Evolutionary conservation across 2,888 invertebrate species (phyloP).

Genomic region (Gortyna flavago): DNA sequence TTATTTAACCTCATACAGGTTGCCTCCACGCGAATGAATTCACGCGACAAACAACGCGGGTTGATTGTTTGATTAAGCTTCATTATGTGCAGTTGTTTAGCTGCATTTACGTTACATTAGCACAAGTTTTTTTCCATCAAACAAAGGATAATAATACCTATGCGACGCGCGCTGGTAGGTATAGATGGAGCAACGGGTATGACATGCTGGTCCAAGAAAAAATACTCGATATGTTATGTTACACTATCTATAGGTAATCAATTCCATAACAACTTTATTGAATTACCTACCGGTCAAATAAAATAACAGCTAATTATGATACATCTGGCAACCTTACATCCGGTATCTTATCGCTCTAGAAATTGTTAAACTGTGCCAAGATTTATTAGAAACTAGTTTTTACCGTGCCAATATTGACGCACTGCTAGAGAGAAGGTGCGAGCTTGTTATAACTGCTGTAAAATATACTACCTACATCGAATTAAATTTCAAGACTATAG

Average conservation of each 20-base stretch:
- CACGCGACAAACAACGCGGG: slow-evolving; percentile 27
- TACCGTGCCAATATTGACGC: slow-evolving; percentile 1
- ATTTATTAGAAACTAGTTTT: slow-evolving; percentile 11
- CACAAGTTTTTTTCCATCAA: slow-evolving; percentile 1
- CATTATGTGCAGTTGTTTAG: slow-evolving; percentile 14
- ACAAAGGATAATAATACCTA: neutral
- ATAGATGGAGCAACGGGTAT: no score
- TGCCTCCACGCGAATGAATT: slow-evolving; percentile 3
- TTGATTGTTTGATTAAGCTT: slow-evolving; percentile 31
- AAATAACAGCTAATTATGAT: slow-evolving; percentile 4
- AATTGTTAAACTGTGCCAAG: slow-evolving; percentile 17
- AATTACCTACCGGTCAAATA: neutral
- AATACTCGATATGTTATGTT: neutral
- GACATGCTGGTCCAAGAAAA: no score
- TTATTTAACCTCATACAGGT: slow-evolving; percentile 25
- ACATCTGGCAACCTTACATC: slow-evolving; percentile 3
- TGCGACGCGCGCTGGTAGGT: neutral
- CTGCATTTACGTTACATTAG: slow-evolving; percentile 7
- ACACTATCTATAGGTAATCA: neutral
- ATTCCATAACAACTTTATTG: neutral
- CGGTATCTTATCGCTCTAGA: slow-evolving; percentile 1
- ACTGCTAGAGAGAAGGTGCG: neutral
- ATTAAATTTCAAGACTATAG: neutral
- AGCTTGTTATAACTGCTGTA: neutral
- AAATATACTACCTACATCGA: neutral